Evolutionary conservation across 2,113 vertebrate genomes (phyloP), one percentile per base, ranked within the genome.

Genomic region (Piprites chloris): DNA sequence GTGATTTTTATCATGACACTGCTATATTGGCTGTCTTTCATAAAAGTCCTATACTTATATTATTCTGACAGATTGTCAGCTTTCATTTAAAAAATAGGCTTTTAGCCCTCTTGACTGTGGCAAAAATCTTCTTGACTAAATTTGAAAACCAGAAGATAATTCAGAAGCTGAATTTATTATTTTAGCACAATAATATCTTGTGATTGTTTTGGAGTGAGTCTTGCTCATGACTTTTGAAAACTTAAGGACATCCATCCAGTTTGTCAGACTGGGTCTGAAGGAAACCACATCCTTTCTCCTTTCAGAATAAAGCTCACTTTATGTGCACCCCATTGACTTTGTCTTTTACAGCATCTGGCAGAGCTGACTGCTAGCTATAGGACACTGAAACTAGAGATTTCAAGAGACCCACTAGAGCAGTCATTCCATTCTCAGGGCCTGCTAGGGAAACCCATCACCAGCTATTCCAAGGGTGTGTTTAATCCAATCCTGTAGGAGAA

Each of bases 1-100:
- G 47, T 89, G 61, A 80, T 84, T 88, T 91, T 83, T 90, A 77
- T 77, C 52, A 72, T 28, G 56, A 56, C 0, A 0, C 24, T 87
- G 47, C 47, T 94, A 33, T 46, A 94, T 84, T 76, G 94, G 20
- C 12, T 87, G 56, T 75, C n/a, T 94, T 84, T 72, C 76, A 65
- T 62, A 65, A 81, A 68, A 22, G 39, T 68, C 53, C 61, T 37
- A 37, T n/a, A 41, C 39, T 56, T 80, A 42, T 14, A 65, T 63
- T 90, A 81, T 56, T 94, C 67, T 90, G 86, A 67, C 87, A 93
- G 42, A 68, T 69, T 93, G 78, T 72, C 93, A 90, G 47, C 27
- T 95, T 95, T 37, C 47, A 92, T 84, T 93, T 62, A 80, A 77
- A 92, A 58, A 67, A 7, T 2, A 53, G 24, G 3, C 2, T 77